Evolutionary conservation across 2,113 vertebrate species (phyloP), one percentile per base, ranked within the genome.

Genomic region (Callithrix jacchus): DNA sequence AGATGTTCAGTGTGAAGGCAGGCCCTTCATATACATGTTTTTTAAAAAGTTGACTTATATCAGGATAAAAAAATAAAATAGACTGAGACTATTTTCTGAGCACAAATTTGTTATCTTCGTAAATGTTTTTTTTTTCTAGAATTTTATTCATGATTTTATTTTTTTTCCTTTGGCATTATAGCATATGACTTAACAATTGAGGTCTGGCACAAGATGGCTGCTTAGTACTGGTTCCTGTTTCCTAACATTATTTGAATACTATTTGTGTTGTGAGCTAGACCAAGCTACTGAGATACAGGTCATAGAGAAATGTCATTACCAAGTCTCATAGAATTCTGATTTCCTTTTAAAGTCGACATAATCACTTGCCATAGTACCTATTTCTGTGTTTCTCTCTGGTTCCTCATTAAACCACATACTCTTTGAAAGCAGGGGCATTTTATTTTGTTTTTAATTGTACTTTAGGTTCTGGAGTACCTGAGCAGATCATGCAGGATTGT

Each of bases 1-100:
- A 64, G 20, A 45, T 10, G 17, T 20, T 56, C 21, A 4, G 0
- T 14, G 23, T 27, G 37, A 86, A 56, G 30, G 13, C 1, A 2
- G 2, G 2, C 9, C 0, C 16, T 74, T 9, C 8, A 47, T 7
- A 27, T 3, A n/a, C 7, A 6, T 14, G 27, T 32, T 64, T 30
- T 32, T 32, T 6, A 64, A 64, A 64, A 64, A 6, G n/a, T 80
- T 52, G 27, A 23, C 23, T 82, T 47, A 9, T 6, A 32, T 35
- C 21, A 9, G 9, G 20, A n/a, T 37, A 16, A 49, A 68, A 80
- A 90, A 70, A 35, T 42, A 20, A 79, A 58, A 52, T 6, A 20
- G 8, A 45, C 6, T 0, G 10, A 86, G 83, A 20, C 4, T 49
- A 87, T 73, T 68, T 18, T 18, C 16, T 84, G 32, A 68, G 5